These are phyloP conservation scores for Panurus biarmicus DNA, from an alignment of 2,113 vertebrate species.

Conservation along the genomic window DNA sequence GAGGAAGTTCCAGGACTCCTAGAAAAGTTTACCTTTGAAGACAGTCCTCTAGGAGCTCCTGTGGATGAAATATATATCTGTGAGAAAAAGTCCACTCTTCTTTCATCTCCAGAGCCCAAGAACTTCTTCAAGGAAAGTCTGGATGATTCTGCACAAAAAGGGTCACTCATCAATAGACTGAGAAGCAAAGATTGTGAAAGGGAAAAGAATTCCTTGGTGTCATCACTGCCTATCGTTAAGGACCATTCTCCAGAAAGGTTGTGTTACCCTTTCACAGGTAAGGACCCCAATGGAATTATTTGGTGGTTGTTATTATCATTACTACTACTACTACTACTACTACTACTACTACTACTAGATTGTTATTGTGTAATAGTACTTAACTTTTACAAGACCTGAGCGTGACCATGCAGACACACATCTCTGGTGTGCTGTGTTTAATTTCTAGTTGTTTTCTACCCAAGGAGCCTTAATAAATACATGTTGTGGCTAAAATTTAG, in stretches of 20 bases:
- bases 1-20: slow-evolving; percentile 72
- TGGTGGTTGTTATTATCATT: not conserved
- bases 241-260: not conserved
- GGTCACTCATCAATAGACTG: slow-evolving; percentile 6
- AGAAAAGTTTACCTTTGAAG: slow-evolving; percentile 70
- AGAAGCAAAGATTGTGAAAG: not conserved
- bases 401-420: not conserved
- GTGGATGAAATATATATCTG: not conserved
- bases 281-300: not conserved
- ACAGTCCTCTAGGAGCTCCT: not conserved
- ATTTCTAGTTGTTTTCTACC: not conserved
- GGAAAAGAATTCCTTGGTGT: not conserved
- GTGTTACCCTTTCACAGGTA: not conserved
- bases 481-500: not conserved
- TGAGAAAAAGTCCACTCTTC: not conserved
- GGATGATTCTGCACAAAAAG: not conserved
- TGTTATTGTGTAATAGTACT: not conserved
- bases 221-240: not conserved
- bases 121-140: not conserved
- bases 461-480: not conserved
- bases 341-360: too few relatives aligned
- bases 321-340: too few relatives aligned
- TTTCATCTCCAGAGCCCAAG: slow-evolving; percentile 51
- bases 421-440: not conserved
- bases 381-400: not conserved